phyloP scores from a whole-genome alignment of 2,113 vertebrate species.

The Symphodus melops region DNA sequence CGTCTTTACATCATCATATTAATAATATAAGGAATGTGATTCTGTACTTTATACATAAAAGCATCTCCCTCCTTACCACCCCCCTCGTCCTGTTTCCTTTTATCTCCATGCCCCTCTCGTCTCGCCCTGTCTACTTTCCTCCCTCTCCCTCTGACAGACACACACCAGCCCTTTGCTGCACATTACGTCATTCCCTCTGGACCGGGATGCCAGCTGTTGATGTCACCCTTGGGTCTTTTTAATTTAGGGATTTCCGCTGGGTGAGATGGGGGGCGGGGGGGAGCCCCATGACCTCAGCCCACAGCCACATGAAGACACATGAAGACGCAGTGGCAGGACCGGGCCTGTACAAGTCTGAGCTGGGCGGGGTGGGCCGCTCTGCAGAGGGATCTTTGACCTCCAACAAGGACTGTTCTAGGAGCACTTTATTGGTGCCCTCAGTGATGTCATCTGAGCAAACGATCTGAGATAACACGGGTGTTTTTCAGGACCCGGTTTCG shows the following conservation, averaged over 20 bases:
- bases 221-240: conserved; percentile 80
- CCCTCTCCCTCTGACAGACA: conserved; percentile 62
- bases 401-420: background rate
- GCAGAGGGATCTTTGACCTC: conserved; percentile 22
- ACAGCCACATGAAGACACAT: conserved; percentile 61
- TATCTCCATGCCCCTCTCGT: conserved; percentile 3
- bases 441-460: conserved; percentile 16
- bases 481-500: conserved; percentile 16
- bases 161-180: conserved; percentile 69
- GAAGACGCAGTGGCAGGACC: conserved; percentile 56
- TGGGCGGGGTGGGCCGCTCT: conserved; percentile 37
- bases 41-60: background rate
- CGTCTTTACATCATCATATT: background rate
- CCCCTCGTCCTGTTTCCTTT: conserved; percentile 5
- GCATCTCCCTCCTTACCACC: background rate
- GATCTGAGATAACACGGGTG: background rate
- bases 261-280: conserved; percentile 77
- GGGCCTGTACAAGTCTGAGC: conserved; percentile 13
- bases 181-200: conserved; percentile 72
- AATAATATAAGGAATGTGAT: conserved; percentile 3
- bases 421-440: background rate
- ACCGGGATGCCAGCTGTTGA: conserved; percentile 77
- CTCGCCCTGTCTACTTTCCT: conserved; percentile 3
- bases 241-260: conserved; percentile 81
- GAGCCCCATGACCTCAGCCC: conserved; percentile 64